These are phyloP conservation scores for Acrobasis suavella DNA, from an alignment of 2,888 invertebrate species.

Conservation along the genomic window DNA sequence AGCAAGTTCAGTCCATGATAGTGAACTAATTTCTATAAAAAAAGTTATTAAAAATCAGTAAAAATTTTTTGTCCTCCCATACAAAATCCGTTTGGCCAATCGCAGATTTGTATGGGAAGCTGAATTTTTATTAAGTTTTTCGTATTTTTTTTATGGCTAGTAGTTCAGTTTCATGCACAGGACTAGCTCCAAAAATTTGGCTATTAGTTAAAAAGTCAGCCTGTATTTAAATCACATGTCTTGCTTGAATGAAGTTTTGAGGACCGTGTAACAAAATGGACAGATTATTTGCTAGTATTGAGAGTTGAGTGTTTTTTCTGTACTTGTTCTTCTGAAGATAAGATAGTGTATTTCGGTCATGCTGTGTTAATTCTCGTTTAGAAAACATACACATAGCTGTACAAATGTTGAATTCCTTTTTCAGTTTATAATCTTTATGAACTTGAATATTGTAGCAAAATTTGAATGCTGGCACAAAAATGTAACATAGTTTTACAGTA, in stretches of 20 bases:
- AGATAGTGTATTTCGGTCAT: conserved; percentile 38
- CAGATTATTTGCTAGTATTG: conserved; percentile 2
- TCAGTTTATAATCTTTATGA: conserved; percentile 28
- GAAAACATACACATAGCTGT: conserved; percentile 27
- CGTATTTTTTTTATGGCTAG: too few species aligned
- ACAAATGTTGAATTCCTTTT: conserved; percentile 79
- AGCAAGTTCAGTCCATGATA: too few species aligned
- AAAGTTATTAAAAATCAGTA: too few species aligned
- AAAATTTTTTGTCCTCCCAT: too few species aligned
- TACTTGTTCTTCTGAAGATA: conserved; percentile 37
- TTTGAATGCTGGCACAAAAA: conserved; percentile 27
- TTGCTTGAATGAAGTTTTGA: not conserved
- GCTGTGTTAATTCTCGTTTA: conserved; percentile 40
- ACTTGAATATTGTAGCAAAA: conserved; percentile 1
- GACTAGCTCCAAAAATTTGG: too few species aligned
- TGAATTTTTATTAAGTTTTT: too few species aligned
- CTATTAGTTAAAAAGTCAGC: too few species aligned
- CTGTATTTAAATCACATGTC: not conserved
- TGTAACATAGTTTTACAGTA: conserved; percentile 22
- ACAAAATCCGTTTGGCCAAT: too few species aligned
- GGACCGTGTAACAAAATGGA: not conserved
- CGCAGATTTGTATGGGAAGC: too few species aligned
- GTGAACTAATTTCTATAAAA: too few species aligned
- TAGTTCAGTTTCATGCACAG: too few species aligned
- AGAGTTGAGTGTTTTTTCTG: not conserved